These are phyloP conservation scores for Myotis lucifugus DNA, from an alignment of 2,113 vertebrate genomes.

Conservation along the genomic window DNA sequence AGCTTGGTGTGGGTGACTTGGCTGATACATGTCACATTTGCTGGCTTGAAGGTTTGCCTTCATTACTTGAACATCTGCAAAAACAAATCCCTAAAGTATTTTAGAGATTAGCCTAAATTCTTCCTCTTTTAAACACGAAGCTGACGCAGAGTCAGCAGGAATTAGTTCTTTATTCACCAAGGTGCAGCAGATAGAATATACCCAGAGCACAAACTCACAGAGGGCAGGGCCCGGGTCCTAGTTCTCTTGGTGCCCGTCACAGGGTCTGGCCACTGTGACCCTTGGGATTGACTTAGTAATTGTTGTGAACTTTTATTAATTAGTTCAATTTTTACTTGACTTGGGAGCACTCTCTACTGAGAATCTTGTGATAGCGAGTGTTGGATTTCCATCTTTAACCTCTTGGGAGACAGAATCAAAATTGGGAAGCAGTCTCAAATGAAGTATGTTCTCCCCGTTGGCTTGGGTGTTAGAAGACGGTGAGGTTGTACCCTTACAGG, in stretches of 20 bases:
- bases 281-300: not conserved
- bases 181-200: not conserved
- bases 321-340: not conserved
- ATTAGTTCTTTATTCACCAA: not conserved
- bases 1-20: not conserved
- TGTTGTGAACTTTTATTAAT: not conserved
- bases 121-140: not conserved
- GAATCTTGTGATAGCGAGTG: not conserved
- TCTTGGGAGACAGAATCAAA: conserved; percentile 23
- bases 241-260: not conserved
- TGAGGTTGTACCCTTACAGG: not conserved
- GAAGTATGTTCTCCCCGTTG: not conserved
- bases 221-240: not conserved
- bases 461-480: not conserved
- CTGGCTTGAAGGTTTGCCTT: not conserved
- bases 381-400: not conserved
- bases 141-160: not conserved
- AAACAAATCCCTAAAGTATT: not conserved
- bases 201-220: accelerated
- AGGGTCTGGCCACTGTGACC: not conserved
- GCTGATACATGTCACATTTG: not conserved
- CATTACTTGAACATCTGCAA: not conserved
- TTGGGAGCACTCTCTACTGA: not conserved
- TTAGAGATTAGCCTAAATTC: not conserved
- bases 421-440: not conserved